Conservation (phyloP, 2,888 invertebrate genomes). For the Leptopilina syphax region DNA sequence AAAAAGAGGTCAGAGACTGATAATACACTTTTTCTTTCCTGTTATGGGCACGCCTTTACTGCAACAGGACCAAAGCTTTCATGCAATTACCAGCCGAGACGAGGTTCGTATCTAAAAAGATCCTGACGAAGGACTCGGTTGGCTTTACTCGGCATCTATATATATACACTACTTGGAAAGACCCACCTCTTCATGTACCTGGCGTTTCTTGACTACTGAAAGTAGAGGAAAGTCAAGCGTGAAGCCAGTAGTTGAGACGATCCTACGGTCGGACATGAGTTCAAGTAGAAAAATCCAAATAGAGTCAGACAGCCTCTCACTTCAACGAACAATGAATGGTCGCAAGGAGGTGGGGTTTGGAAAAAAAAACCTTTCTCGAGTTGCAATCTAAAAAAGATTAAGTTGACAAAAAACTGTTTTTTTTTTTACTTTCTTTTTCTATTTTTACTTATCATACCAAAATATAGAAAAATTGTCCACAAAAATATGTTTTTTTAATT, state of each 20-base stretch:
- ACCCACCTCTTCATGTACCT: constrained; percentile 7
- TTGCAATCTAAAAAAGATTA: not conserved
- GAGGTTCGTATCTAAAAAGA: constrained; percentile 53
- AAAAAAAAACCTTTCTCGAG: constrained; percentile 5
- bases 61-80: constrained; percentile 58
- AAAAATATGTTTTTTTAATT: too few relatives aligned
- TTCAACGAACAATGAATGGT: constrained; percentile 28
- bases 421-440: not conserved
- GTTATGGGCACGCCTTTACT: constrained; percentile 42
- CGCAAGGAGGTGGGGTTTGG: not conserved
- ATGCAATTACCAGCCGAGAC: constrained; percentile 69
- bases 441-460: too few relatives aligned
- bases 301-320: constrained; percentile 64
- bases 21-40: constrained; percentile 61
- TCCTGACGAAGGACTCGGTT: constrained; percentile 47
- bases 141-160: constrained; percentile 55
- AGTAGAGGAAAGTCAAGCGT: constrained; percentile 30
- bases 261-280: constrained; percentile 70
- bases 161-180: constrained; percentile 50
- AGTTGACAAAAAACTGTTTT: not conserved
- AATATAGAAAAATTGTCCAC: too few relatives aligned
- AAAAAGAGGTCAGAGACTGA: constrained; percentile 50
- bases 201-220: constrained; percentile 32
- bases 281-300: constrained; percentile 66
- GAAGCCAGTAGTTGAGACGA: constrained; percentile 67